Conservation (phyloP, 2,888 invertebrate species). For the Scotopteryx bipunctaria region DNA sequence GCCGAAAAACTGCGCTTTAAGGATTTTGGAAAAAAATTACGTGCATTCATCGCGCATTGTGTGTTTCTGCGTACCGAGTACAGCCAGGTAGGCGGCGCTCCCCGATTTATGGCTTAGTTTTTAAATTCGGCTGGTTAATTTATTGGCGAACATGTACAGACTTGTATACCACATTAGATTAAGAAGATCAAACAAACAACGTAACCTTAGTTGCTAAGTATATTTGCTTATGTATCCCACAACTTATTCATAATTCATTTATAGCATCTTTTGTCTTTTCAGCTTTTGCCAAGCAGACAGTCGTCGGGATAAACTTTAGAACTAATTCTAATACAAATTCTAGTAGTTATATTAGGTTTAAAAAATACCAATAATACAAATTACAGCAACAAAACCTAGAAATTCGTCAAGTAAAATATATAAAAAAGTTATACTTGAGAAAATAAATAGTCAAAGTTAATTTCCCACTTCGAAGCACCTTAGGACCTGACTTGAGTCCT, state of each 20-base stretch:
- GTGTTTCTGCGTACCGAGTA: conserved; percentile 71
- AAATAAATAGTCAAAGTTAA: conserved; percentile 40
- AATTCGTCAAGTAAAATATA: not conserved
- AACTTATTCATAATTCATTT: too few relatives aligned
- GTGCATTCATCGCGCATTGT: conserved; percentile 72
- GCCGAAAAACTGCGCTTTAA: conserved; percentile 77
- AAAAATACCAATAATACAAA: too few relatives aligned
- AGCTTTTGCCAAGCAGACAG: too few relatives aligned
- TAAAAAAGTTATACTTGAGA: not conserved
- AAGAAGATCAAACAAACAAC: too few relatives aligned
- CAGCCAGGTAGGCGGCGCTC: conserved; percentile 64
- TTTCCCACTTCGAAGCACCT: conserved; percentile 48
- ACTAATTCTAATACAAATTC: too few relatives aligned
- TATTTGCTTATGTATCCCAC: too few relatives aligned
- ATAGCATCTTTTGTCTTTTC: too few relatives aligned
- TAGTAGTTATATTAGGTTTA: too few relatives aligned
- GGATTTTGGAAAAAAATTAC: conserved; percentile 66
- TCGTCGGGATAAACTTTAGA: too few relatives aligned
- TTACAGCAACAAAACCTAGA: too few relatives aligned
- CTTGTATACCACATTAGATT: not conserved
- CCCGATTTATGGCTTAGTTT: conserved; percentile 48
- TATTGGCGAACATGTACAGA: conserved; percentile 12
- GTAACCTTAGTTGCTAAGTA: too few relatives aligned
- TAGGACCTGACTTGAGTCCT: conserved; percentile 33
- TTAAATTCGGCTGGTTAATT: conserved; percentile 38